A percentile compares a stretch with the other conserved stretches of the same genome.
Evolutionary conservation across 2,888 invertebrate species (phyloP).

Genomic region (Mythimna albipuncta): DNA sequence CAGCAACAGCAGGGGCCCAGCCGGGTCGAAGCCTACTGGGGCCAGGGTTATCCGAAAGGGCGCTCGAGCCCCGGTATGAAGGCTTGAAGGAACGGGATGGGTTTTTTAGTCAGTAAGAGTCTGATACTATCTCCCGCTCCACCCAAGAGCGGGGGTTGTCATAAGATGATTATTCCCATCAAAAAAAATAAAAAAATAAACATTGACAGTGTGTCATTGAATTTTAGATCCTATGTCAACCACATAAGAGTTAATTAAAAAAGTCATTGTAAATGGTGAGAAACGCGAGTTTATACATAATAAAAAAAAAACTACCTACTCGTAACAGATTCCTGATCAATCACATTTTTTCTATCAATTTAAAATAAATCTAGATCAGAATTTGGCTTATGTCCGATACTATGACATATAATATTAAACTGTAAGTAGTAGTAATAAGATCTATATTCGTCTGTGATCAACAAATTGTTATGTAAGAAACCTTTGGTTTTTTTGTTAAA

Average conservation of each 20-base stretch:
- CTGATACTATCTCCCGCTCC: no score
- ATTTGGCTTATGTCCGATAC: conserved; percentile 23
- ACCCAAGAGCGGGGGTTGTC: no score
- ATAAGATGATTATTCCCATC: no score
- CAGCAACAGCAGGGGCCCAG: no score
- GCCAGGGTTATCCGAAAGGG: no score
- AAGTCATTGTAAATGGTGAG: background rate
- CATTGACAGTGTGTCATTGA: background rate
- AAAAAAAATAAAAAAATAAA: no score
- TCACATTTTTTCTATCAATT: conserved; percentile 18
- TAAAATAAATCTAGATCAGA: conserved; percentile 4
- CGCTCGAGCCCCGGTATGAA: no score
- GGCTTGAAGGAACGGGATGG: no score
- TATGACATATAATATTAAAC: conserved; percentile 50
- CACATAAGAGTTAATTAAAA: background rate
- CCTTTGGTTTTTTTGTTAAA: conserved; percentile 53
- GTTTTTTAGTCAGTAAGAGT: no score
- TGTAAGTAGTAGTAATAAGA: conserved; percentile 57
- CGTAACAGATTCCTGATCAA: background rate
- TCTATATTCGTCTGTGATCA: conserved; percentile 66
- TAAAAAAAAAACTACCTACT: no score
- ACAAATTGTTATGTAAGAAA: conserved; percentile 49
- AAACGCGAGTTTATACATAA: no score
- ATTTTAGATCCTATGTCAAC: background rate
- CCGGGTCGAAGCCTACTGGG: no score